Evolutionary conservation across 2,113 vertebrate species (phyloP).

Genomic region (Plecturocebus donacophilus): DNA sequence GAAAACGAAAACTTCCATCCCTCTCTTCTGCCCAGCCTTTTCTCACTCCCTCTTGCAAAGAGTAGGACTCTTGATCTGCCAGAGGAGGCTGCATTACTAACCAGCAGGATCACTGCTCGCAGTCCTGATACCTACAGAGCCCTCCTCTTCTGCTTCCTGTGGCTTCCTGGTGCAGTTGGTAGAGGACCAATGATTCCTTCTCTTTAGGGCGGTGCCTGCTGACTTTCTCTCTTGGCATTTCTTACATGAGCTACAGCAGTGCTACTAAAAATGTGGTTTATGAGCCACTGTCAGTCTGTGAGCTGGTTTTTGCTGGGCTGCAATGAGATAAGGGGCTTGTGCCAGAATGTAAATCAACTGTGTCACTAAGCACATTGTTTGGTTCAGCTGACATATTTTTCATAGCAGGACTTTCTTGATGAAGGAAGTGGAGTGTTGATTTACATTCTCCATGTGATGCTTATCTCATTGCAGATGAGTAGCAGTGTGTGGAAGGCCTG

Average conservation of each 20-base stretch:
- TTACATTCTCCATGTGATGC: background rate
- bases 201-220: background rate
- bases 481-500: background rate
- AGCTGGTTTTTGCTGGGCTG: background rate
- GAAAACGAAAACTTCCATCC: background rate
- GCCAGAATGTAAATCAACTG: background rate
- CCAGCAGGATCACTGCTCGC: fast-evolving
- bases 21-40: background rate
- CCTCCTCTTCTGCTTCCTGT: background rate
- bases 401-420: background rate
- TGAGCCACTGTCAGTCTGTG: background rate
- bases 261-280: background rate
- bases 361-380: background rate
- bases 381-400: background rate
- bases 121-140: fast-evolving
- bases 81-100: background rate
- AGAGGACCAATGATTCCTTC: background rate
- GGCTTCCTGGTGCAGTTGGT: background rate
- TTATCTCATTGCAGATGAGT: background rate
- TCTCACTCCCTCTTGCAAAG: fast-evolving
- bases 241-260: background rate
- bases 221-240: background rate
- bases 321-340: background rate
- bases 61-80: background rate
- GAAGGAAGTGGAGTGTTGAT: background rate